A percentile compares a stretch with the other conserved stretches of the same genome.
These are phyloP conservation scores for Andrena flavipes DNA, from an alignment of 2,888 invertebrate genomes.

Conservation along the genomic window DNA sequence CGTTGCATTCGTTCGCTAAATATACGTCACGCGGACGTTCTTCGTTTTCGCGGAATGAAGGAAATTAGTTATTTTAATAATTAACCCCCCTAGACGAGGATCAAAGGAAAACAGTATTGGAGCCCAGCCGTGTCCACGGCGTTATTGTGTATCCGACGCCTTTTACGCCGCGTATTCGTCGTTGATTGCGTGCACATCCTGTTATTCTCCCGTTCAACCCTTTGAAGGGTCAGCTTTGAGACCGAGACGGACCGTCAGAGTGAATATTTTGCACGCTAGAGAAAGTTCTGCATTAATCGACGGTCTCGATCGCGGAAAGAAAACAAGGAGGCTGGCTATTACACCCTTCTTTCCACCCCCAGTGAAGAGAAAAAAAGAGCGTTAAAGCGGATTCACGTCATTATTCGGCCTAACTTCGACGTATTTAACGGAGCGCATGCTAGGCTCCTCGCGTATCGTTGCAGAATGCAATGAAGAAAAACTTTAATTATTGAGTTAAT, in stretches of 20 bases:
- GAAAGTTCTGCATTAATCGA: slow-evolving; percentile 44
- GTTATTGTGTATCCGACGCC: slow-evolving; percentile 54
- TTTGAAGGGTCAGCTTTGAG: slow-evolving; percentile 64
- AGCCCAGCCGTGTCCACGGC: slow-evolving; percentile 36
- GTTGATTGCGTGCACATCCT: slow-evolving; percentile 64
- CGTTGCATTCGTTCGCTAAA: neutral
- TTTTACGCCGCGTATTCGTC: slow-evolving; percentile 55
- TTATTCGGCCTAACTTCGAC: slow-evolving; percentile 10
- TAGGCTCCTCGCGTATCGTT: neutral
- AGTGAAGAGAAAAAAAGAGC: neutral
- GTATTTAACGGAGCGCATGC: slow-evolving; percentile 9
- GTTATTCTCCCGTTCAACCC: slow-evolving; percentile 62
- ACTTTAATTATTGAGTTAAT: slow-evolving; percentile 37
- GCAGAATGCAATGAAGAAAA: slow-evolving; percentile 23
- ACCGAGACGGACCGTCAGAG: slow-evolving; percentile 33
- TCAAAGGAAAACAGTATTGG: slow-evolving; percentile 55
- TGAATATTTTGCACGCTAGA: slow-evolving; percentile 53
- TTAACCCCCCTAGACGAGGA: slow-evolving; percentile 38
- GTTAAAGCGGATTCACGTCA: slow-evolving; percentile 20
- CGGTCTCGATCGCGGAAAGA: slow-evolving; percentile 25
- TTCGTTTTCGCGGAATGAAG: slow-evolving; percentile 3
- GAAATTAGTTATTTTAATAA: slow-evolving; percentile 58
- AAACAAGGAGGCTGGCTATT: slow-evolving; percentile 7
- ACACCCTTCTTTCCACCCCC: too few relatives aligned
- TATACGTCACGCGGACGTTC: neutral